phyloP scores from a whole-genome alignment of 2,888 invertebrate species.

The Selenia dentaria region DNA sequence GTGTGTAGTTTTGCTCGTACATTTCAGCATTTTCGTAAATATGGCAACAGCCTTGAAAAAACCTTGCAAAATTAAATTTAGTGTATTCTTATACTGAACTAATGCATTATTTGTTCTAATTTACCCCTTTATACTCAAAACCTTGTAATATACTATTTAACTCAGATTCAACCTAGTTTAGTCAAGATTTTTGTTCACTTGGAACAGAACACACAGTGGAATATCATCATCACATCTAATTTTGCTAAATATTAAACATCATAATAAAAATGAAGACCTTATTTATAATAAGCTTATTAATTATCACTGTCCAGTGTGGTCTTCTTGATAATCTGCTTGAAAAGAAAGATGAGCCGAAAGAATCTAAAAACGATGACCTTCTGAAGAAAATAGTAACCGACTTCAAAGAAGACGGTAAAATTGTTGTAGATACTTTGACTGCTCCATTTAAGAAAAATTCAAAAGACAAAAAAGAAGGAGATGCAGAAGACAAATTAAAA shows the following conservation, averaged over 20 bases:
- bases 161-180: background rate
- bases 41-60: too few relatives aligned
- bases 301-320: conserved; percentile 20
- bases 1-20: too few relatives aligned
- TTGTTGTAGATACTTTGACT: conserved; percentile 15
- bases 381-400: conserved; percentile 8
- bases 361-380: conserved; percentile 12
- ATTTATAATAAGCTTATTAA: conserved; percentile 8
- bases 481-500: background rate
- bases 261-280: conserved; percentile 23
- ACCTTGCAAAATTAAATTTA: too few relatives aligned
- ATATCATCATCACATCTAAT: too few relatives aligned
- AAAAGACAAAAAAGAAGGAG: background rate
- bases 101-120: background rate
- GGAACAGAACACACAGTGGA: too few relatives aligned
- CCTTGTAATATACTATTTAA: background rate
- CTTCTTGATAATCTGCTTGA: conserved; percentile 21
- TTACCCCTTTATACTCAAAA: conserved; percentile 3
- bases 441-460: conserved; percentile 9
- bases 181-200: conserved; percentile 1
- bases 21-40: too few relatives aligned
- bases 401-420: conserved; percentile 19
- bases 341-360: conserved; percentile 16
- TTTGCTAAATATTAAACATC: too few relatives aligned
- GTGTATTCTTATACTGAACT: too few relatives aligned